Conservation (phyloP, 2,113 vertebrate genomes). For the Salvelinus alpinus region DNA sequence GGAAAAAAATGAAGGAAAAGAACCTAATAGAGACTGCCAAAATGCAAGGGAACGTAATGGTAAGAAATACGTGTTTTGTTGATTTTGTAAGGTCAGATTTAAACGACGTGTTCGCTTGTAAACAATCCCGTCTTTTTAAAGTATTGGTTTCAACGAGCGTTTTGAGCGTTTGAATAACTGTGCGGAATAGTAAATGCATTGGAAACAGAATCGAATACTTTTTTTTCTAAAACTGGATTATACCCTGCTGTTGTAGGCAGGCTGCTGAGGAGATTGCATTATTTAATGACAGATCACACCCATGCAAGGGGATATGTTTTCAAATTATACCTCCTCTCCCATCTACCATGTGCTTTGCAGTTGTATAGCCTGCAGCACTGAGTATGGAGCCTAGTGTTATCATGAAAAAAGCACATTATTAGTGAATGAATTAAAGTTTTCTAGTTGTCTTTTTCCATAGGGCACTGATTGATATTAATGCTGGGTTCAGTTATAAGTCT, state of each 20-base stretch:
- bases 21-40: constrained; percentile 94
- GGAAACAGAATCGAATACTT: not conserved
- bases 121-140: not conserved
- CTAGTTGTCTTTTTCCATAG: constrained; percentile 15
- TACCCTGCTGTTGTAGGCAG: not conserved
- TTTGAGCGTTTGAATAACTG: not conserved
- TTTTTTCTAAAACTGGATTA: not conserved
- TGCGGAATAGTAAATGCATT: not conserved
- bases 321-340: too few species aligned
- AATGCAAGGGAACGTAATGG: constrained; percentile 96
- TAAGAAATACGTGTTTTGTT: constrained; percentile 71
- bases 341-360: too few species aligned
- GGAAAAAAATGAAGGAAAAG: constrained; percentile 87
- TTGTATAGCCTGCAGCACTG: too few species aligned
- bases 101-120: not conserved
- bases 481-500: constrained; percentile 14
- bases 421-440: constrained; percentile 48
- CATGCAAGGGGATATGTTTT: not conserved
- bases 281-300: not conserved
- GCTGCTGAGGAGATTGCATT: not conserved
- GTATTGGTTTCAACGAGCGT: not conserved
- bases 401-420: not conserved
- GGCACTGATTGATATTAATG: constrained; percentile 21
- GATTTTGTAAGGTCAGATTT: not conserved
- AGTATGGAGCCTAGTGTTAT: not conserved